Base-by-base conservation (phyloP, 2,797 vertebrate genomes). In the Gadopsis marmoratus region DNA sequence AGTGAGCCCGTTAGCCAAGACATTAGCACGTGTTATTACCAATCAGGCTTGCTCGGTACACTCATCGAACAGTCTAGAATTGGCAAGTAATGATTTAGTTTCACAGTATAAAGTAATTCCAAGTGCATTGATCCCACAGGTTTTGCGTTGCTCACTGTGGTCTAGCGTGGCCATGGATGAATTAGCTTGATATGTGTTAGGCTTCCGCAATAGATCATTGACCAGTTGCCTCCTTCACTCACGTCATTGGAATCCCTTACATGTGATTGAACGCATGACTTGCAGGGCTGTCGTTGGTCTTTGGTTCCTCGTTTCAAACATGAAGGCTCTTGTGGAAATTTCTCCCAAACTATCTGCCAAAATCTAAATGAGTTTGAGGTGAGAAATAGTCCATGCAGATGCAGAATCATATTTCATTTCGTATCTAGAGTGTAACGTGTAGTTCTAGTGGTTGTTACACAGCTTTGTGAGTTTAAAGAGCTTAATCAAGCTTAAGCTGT, bases 1-100 rank as follows among this genome's bases (percentile, higher is more conserved):
- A 50, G 13, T 86, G 56, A 71, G 39, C 79, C 71, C 69, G 26
- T 21, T 58, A n/a, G n/a, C 21, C 48, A 73, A 50, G 23, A 83
- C 17, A 26, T 69, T 23, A 51, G 58, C 19, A 62, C 29, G 29
- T 69, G 71, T 81, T 56, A 65, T 81, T 72, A 68, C 19, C 26
- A 73, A 70, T 75, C 12, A 48, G 33, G 31, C 31, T 56, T 53
- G 6, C 33, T 60, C 29, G 69, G 23, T 35, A 26, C 7, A 47
- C 54, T 71, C 29, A 70, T 72, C 23, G 5, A 59, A 29, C 19
- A 37, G n/a, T 26, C 14, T 43, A 7, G 19, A 43, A 29, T 54
- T 71, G 35, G 58, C 31, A 71, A 71, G 70, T 13, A 59, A 54
- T 59, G 50, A 59, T 67, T 73, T 68, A 66, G 11, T 68, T 12